phyloP scores from a whole-genome alignment of 2,888 invertebrate genomes.

The Tipula unca region DNA sequence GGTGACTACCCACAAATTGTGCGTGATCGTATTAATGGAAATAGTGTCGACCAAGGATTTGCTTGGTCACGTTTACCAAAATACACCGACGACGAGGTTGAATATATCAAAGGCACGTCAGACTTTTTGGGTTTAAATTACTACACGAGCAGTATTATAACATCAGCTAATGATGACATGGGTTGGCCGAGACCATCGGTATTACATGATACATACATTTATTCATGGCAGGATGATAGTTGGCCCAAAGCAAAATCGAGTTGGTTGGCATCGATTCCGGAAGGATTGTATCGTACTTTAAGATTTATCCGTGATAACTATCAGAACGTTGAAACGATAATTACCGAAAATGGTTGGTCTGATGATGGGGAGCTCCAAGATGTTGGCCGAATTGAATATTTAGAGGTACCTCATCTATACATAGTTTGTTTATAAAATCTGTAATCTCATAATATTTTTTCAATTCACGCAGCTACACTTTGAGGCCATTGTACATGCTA shows the following conservation, averaged over 20 bases:
- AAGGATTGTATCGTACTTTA: background rate
- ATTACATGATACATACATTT: background rate
- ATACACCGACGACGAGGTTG: background rate
- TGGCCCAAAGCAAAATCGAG: background rate
- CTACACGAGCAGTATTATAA: slow-evolving; percentile 30
- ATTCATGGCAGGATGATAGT: background rate
- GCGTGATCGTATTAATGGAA: background rate
- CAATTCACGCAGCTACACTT: slow-evolving; percentile 26
- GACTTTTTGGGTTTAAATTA: slow-evolving; percentile 36
- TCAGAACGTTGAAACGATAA: background rate
- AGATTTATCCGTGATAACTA: background rate
- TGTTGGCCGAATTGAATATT: slow-evolving; percentile 31
- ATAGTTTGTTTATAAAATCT: background rate
- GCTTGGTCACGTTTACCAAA: background rate
- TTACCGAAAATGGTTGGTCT: slow-evolving; percentile 14
- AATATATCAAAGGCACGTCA: slow-evolving; percentile 28
- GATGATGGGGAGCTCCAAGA: slow-evolving; percentile 30
- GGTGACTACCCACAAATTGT: background rate
- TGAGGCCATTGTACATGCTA: slow-evolving; percentile 34
- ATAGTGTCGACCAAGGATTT: background rate
- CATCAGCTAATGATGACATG: background rate
- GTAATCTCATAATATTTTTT: background rate
- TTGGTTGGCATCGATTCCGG: background rate
- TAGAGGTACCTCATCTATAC: slow-evolving; percentile 1
- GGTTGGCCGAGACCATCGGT: background rate